Evolutionary conservation across 2,888 invertebrate species (phyloP).

Genomic region (Nymphalis c-album): DNA sequence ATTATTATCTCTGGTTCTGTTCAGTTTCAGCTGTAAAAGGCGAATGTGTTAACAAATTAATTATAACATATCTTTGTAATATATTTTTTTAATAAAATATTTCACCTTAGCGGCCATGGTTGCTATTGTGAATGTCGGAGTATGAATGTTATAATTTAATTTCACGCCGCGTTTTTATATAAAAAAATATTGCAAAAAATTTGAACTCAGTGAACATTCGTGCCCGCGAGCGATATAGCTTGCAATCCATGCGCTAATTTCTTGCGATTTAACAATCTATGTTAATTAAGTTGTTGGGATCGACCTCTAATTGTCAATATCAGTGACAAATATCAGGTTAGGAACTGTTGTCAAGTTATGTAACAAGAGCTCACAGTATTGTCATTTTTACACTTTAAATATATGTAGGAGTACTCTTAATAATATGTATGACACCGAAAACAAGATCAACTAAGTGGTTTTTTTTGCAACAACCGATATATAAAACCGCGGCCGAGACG

Average conservation of each 20-base stretch:
- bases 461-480: background rate
- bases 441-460: background rate
- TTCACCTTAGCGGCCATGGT: slow-evolving; percentile 18
- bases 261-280: background rate
- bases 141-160: slow-evolving; percentile 3
- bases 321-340: too few relatives aligned
- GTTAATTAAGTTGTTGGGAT: too few relatives aligned
- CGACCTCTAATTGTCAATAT: too few relatives aligned
- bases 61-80: background rate
- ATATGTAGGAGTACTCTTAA: too few relatives aligned
- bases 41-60: background rate
- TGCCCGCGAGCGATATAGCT: slow-evolving; percentile 39
- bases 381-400: too few relatives aligned
- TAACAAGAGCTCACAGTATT: too few relatives aligned
- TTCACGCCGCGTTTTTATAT: slow-evolving; percentile 1
- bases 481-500: background rate
- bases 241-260: background rate
- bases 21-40: background rate
- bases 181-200: background rate
- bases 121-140: slow-evolving; percentile 4
- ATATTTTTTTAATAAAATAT: background rate
- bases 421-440: too few relatives aligned
- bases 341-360: too few relatives aligned
- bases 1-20: background rate
- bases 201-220: slow-evolving; percentile 27